Evolutionary conservation across 1,140 invertebrate genomes (phyloP), one percentile per base, ranked within the genome.

Genomic region (Eciton burchellii): DNA sequence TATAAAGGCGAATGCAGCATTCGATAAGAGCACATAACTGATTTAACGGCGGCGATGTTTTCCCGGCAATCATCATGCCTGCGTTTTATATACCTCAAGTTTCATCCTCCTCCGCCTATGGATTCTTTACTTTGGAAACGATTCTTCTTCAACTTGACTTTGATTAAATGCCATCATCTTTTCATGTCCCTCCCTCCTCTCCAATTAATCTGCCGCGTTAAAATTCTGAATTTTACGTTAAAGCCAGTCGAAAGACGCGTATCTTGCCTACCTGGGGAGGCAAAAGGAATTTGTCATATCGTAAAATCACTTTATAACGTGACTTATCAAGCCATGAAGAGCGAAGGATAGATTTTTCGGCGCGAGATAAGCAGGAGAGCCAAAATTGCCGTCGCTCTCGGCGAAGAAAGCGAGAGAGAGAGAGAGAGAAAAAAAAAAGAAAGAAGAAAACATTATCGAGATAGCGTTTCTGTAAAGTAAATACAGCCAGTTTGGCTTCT

Each of bases 401-500:
- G 35, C 11, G 43, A 56, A 45, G 29, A n/a, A n/a, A n/a, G n/a
- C n/a, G n/a, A n/a, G n/a, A n/a, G n/a, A n/a, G n/a, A n/a, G n/a
- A n/a, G n/a, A n/a, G n/a, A n/a, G n/a, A n/a, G n/a, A n/a, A n/a
- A n/a, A n/a, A n/a, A n/a, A n/a, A n/a, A n/a, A n/a, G n/a, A n/a
- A n/a, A n/a, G n/a, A n/a, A n/a, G n/a, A 70, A 79, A 79, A 79
- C 74, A 79, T 24, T 21, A 79, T 70, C 74, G 63, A 79, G 62
- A 79, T 56, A 77, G 56, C 68, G 63, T 79, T 79, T 70, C 41
- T 35, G 56, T 70, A 79, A 81, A 81, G 56, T 47, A 73, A 65
- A 73, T 68, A 73, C n/a, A 16, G 5, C 68, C 19, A 43, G 66
- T 81, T 81, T 81, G 45, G 73, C 77, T 81, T 81, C 54, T 81